Evolutionary conservation across 2,888 invertebrate species (phyloP).

Genomic region (Melanophora roralis): DNA sequence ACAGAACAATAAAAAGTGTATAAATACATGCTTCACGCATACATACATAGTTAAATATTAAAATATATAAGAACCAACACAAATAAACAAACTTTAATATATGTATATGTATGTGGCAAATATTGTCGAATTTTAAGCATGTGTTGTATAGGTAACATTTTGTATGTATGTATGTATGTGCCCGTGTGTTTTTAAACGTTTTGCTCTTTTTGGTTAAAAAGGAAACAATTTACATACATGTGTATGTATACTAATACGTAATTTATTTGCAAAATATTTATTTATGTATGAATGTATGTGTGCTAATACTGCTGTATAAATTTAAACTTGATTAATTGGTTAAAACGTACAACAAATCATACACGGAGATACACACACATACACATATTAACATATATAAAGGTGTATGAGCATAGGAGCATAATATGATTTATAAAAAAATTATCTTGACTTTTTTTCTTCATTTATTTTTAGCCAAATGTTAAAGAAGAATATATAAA

Average conservation of each 20-base stretch:
- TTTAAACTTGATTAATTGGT: conserved; percentile 43
- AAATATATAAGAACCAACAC: no score
- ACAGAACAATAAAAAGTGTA: conserved; percentile 28
- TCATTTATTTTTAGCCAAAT: neutral
- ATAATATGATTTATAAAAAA: neutral
- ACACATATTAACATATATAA: neutral
- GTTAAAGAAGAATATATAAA: neutral
- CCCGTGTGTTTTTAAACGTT: neutral
- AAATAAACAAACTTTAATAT: no score
- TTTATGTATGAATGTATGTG: neutral
- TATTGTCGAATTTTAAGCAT: no score
- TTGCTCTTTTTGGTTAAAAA: neutral
- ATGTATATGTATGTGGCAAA: no score
- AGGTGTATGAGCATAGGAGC: neutral
- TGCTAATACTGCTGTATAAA: neutral
- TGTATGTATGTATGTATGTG: neutral
- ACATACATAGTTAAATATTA: neutral
- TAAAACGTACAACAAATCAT: neutral
- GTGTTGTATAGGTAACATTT: no score
- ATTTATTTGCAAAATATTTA: no score
- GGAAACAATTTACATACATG: no score
- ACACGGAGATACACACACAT: neutral
- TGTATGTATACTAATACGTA: no score
- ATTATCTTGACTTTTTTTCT: conserved; percentile 32
- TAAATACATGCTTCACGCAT: neutral